Percentiles rank a stretch among this genome's conserved stretches.
These are phyloP conservation scores for Rhingia campestris DNA, from an alignment of 2,888 invertebrate species.

Conservation along the genomic window DNA sequence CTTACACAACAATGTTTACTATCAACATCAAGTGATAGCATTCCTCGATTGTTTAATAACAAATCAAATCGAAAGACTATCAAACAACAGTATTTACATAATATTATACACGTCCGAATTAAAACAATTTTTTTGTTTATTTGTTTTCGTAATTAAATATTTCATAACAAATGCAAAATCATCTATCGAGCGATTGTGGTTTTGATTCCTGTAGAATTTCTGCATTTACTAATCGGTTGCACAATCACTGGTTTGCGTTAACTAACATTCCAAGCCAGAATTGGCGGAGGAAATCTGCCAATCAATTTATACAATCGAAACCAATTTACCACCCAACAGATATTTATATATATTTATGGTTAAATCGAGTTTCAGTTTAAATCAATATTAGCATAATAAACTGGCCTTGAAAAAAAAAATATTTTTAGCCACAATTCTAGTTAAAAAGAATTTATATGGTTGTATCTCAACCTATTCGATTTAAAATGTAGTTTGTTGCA, in stretches of 20 bases:
- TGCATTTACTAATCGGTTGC: not conserved
- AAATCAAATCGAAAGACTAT: conserved; percentile 26
- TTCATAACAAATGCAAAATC: not conserved
- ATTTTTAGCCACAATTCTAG: not conserved
- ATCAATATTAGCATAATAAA: conserved; percentile 11
- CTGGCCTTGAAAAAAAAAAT: conserved; percentile 29
- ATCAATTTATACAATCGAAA: conserved; percentile 5
- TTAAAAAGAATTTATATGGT: not conserved
- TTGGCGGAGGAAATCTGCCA: not conserved
- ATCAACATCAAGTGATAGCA: not conserved
- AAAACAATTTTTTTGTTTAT: not conserved
- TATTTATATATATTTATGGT: conserved; percentile 15
- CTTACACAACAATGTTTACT: not conserved
- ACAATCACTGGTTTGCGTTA: not conserved
- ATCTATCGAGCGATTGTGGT: too few species aligned
- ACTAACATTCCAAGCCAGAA: not conserved
- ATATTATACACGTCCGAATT: not conserved
- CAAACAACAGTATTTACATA: not conserved
- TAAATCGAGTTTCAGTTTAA: conserved; percentile 46
- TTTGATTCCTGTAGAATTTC: not conserved
- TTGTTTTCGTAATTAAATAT: conserved; percentile 14
- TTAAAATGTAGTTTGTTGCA: too few species aligned
- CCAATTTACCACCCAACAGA: not conserved
- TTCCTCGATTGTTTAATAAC: conserved; percentile 39
- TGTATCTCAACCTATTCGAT: too few species aligned